Conservation (phyloP, 2,113 vertebrate genomes). For the Muscicapa adusta region DNA sequence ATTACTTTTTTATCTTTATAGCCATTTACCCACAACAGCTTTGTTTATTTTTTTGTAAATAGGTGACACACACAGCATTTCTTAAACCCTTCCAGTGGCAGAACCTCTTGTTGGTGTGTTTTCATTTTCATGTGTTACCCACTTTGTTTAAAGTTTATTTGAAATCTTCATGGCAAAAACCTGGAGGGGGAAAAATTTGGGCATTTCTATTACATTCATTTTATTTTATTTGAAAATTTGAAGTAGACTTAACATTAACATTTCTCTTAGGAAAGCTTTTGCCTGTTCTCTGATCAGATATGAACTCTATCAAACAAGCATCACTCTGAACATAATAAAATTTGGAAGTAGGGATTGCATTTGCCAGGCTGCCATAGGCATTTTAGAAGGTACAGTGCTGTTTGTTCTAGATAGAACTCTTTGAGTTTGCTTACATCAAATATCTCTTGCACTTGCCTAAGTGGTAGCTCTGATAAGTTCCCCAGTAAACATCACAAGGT, state of each 20-base stretch:
- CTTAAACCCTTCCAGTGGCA: neutral
- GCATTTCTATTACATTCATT: neutral
- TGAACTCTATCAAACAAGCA: neutral
- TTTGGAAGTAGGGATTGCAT: neutral
- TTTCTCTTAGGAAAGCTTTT: neutral
- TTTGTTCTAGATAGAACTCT: neutral
- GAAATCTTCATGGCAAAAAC: neutral
- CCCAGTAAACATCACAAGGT: conserved; percentile 2
- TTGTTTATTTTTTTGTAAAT: neutral
- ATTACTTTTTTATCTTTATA: conserved; percentile 4
- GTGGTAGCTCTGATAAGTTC: neutral
- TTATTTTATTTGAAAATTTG: neutral
- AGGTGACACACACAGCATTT: neutral
- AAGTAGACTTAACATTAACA: neutral
- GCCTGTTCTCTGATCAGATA: neutral
- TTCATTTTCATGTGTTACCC: neutral
- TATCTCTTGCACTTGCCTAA: neutral
- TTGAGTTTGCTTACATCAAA: neutral
- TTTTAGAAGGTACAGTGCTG: neutral
- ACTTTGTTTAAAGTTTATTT: neutral
- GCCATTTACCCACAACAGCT: neutral
- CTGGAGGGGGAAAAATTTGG: neutral
- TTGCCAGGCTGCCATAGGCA: neutral
- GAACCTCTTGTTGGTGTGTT: neutral
- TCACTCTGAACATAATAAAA: neutral